Conservation (phyloP, 1,140 invertebrate genomes). For the Aphis gossypii region DNA sequence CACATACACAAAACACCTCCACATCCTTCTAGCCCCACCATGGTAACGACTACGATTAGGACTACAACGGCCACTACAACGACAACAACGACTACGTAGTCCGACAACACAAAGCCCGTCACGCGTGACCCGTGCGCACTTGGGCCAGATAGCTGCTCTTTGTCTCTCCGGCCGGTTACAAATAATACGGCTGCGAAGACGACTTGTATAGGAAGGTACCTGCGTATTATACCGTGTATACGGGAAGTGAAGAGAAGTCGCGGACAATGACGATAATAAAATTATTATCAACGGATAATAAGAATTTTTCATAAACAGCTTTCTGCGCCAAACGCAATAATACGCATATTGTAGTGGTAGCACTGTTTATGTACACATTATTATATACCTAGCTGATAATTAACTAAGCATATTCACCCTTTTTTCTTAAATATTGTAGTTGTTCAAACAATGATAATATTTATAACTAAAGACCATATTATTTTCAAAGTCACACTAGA, state of each 20-base stretch:
- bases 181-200: background rate
- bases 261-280: background rate
- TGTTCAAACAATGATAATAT: too few relatives aligned
- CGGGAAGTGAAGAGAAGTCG: background rate
- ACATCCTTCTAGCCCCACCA: background rate
- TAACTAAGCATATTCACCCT: too few relatives aligned
- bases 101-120: constrained; percentile 48
- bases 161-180: constrained; percentile 39
- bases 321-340: background rate
- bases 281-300: background rate
- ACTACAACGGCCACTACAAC: background rate
- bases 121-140: constrained; percentile 52
- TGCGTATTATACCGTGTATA: background rate
- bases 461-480: too few relatives aligned
- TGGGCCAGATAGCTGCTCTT: constrained; percentile 39
- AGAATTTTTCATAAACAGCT: background rate
- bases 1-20: background rate
- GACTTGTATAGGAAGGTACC: background rate
- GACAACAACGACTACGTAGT: background rate
- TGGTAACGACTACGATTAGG: background rate
- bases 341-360: background rate
- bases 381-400: too few relatives aligned
- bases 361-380: background rate
- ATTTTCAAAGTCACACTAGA: too few relatives aligned
- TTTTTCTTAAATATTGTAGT: too few relatives aligned